Conservation (phyloP, 2,797 vertebrate genomes). For the Sebastes oblongus region DNA sequence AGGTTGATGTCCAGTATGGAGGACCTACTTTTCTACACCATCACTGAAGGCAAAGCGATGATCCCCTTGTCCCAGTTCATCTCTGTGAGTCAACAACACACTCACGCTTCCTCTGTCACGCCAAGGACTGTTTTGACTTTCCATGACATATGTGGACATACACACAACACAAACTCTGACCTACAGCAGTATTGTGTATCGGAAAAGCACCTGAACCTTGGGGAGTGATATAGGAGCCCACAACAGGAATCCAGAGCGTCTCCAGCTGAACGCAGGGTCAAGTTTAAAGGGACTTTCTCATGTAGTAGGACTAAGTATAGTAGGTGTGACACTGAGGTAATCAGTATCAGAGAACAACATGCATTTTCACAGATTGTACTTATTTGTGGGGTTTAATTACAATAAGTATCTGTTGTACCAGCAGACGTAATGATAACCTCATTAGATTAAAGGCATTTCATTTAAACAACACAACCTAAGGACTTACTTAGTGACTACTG, state of each 20-base stretch:
- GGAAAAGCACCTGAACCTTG: constrained; percentile 6
- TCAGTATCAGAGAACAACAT: neutral
- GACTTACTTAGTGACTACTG: neutral
- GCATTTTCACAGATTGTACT: neutral
- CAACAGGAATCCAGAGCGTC: constrained; percentile 28
- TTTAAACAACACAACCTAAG: neutral
- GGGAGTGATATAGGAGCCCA: constrained; percentile 7
- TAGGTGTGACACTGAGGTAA: constrained; percentile 23
- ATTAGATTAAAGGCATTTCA: neutral
- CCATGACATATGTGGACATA: neutral
- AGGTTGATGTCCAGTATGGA: constrained; percentile 82
- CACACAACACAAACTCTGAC: neutral
- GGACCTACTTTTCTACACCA: constrained; percentile 91
- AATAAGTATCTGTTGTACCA: neutral
- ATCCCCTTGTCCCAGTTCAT: constrained; percentile 89
- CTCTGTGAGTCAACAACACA: constrained; percentile 78
- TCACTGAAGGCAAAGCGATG: constrained; percentile 88
- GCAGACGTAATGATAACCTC: neutral
- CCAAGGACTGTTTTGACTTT: constrained; percentile 11
- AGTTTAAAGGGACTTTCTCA: constrained; percentile 40
- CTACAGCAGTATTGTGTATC: constrained; percentile 7
- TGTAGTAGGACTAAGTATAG: constrained; percentile 50
- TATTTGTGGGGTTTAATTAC: neutral
- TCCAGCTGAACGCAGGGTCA: constrained; percentile 27
- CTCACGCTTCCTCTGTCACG: neutral